Conservation (phyloP, 2,797 vertebrate genomes). For the Pygocentrus nattereri region DNA sequence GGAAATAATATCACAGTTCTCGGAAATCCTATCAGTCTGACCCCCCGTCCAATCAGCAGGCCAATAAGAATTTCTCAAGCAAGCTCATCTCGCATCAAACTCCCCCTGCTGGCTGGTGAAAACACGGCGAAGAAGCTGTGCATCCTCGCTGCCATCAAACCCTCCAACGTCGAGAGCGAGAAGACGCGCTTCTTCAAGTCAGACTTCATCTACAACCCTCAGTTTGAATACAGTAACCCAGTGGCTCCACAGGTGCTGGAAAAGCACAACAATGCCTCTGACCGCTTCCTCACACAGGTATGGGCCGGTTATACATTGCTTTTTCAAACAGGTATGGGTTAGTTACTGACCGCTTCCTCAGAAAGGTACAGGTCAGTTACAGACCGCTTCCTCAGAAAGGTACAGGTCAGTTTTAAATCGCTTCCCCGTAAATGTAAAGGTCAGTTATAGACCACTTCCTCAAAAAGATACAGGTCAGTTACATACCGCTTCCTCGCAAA, state of each 20-base stretch:
- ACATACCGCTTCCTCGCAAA: no score
- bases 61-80: constrained; percentile 61
- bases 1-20: constrained; percentile 68
- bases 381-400: no score
- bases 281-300: constrained; percentile 91
- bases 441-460: no score
- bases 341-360: constrained; percentile 80
- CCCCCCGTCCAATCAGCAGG: constrained; percentile 66
- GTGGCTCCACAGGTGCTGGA: constrained; percentile 80
- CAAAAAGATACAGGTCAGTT: no score
- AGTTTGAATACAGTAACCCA: constrained; percentile 90
- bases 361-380: constrained; percentile 43
- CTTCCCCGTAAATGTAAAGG: no score
- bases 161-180: constrained; percentile 90
- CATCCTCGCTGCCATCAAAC: constrained; percentile 91
- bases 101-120: constrained; percentile 74
- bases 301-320: background rate
- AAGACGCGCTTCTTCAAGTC: constrained; percentile 89
- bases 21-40: constrained; percentile 73
- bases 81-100: constrained; percentile 67
- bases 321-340: no score
- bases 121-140: constrained; percentile 80
- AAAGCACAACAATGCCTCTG: constrained; percentile 84
- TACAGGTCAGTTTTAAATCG: no score
- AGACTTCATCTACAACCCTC: constrained; percentile 89